Percentiles rank a stretch among this genome's conserved stretches.
phyloP scores from a whole-genome alignment of 2,113 vertebrate genomes.

The Collichthys lucidus region DNA sequence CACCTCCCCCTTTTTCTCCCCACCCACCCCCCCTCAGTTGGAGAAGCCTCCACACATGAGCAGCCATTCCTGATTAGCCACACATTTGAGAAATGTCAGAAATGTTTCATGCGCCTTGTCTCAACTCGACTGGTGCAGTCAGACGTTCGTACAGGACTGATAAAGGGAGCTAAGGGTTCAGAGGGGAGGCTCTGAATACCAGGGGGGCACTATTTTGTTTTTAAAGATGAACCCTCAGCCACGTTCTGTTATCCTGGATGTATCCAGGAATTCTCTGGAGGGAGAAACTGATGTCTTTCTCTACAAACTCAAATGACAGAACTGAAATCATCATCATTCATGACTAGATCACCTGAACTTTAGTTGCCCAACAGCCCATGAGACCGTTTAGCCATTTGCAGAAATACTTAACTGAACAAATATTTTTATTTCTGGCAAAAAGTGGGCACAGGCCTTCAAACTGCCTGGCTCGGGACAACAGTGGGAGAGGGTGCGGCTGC shows the following conservation, averaged over 20 bases:
- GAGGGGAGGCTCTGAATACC: slow-evolving; percentile 16
- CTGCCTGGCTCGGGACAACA: slow-evolving; percentile 9
- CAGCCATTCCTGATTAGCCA: slow-evolving; percentile 80
- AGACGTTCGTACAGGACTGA: slow-evolving; percentile 36
- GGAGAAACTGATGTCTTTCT: slow-evolving; percentile 26
- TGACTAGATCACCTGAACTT: slow-evolving; percentile 31
- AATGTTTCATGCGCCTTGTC: slow-evolving; percentile 75
- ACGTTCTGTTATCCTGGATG: slow-evolving; percentile 7
- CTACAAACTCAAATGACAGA: slow-evolving; percentile 32
- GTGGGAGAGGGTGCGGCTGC: slow-evolving; percentile 30
- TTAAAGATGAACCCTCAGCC: slow-evolving; percentile 16
- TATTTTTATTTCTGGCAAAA: slow-evolving; percentile 54
- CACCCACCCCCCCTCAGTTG: slow-evolving; percentile 30
- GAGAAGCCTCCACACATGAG: slow-evolving; percentile 62
- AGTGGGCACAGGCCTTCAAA: slow-evolving; percentile 27
- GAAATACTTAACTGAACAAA: slow-evolving; percentile 62
- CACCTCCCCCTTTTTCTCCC: slow-evolving; percentile 14
- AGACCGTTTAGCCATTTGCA: slow-evolving; percentile 44
- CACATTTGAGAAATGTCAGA: slow-evolving; percentile 80
- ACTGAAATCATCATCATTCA: slow-evolving; percentile 7
- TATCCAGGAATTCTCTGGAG: background rate
- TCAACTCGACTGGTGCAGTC: slow-evolving; percentile 51
- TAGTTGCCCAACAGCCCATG: slow-evolving; percentile 9
- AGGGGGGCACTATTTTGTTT: slow-evolving; percentile 23
- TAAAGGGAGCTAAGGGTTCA: slow-evolving; percentile 46